Conservation (phyloP, 1,140 invertebrate species). For the Chionoecetes opilio region DNA sequence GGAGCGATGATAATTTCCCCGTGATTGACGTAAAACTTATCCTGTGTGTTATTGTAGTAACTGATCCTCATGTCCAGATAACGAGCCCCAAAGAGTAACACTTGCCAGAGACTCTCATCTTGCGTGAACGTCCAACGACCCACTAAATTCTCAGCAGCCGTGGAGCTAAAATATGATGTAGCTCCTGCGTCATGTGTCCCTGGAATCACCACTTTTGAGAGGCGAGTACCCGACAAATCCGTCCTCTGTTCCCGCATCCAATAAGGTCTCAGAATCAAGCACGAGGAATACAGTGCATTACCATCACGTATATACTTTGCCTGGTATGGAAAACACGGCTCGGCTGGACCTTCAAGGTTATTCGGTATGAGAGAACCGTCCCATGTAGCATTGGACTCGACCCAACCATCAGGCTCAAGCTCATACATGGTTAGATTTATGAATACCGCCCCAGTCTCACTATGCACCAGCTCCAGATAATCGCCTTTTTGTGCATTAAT, state of each 20-base stretch:
- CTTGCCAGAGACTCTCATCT: constrained; percentile 82
- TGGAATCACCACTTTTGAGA: constrained; percentile 86
- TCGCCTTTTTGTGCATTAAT: constrained; percentile 69
- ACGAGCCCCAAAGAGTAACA: constrained; percentile 82
- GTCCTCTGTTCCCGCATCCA: constrained; percentile 86
- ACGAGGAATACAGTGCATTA: constrained; percentile 81
- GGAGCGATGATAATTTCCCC: constrained; percentile 81
- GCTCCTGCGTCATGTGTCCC: constrained; percentile 88
- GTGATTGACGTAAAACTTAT: constrained; percentile 82
- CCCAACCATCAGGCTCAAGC: constrained; percentile 66
- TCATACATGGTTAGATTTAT: constrained; percentile 31
- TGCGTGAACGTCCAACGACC: constrained; percentile 80
- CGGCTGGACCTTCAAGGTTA: constrained; percentile 15
- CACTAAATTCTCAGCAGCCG: constrained; percentile 73
- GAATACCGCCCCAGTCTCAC: constrained; percentile 66
- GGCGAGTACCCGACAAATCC: constrained; percentile 80
- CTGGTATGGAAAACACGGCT: constrained; percentile 83
- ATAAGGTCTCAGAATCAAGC: constrained; percentile 85
- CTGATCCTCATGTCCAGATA: constrained; percentile 82
- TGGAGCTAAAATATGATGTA: constrained; percentile 84
- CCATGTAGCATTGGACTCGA: constrained; percentile 73
- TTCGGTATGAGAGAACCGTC: constrained; percentile 75
- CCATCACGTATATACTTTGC: constrained; percentile 81
- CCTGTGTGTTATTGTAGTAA: constrained; percentile 79
- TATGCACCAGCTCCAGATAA: constrained; percentile 78